Evolutionary conservation across 2,113 vertebrate species (phyloP), one percentile per base, ranked within the genome.

Genomic region (Sminthopsis crassicaudata): DNA sequence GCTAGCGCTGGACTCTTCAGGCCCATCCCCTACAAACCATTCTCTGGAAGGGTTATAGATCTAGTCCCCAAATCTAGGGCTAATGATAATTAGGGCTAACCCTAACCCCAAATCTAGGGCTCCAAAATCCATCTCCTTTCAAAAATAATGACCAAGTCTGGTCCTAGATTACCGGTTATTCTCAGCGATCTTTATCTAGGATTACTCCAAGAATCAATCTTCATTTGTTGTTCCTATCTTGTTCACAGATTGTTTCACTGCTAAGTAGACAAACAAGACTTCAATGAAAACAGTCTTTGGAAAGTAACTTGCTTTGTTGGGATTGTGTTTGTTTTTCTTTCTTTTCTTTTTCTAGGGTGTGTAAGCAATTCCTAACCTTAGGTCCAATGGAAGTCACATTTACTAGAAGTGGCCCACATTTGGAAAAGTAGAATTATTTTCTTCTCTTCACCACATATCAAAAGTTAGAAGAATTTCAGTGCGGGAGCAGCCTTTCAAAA

Each of bases 201-300:
- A 97, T 95, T 92, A 54, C 91, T 27, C 95, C 98, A 98, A 98
- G 96, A 96, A 95, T 92, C 98, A 97, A 97, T 96, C 96, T 96
- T 97, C 97, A 96, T 98, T 94, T 96, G 95, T 95, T 95, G 90
- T 91, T 91, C 96, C 98, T 98, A 98, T 98, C 98, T 97, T 98
- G 98, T 97, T 98, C 0, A 0, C 96, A 97, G 96, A 97, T 96
- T 97, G 95, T 97, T 96, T 97, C 91, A 94, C 97, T 98, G 97
- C 94, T 97, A 97, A 97, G 96, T 90, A 96, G 93, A 60, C 97
- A 97, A 98, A 97, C 98, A 97, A 97, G 91, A 53, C 19, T 84
- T 54, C 89, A 94, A 95, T 36, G 48, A 98, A 98, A 97, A 97
- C 96, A 76, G 54, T 94, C 97, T 92, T 93, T 97, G 76, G 0